Percentiles rank a stretch among this genome's conserved stretches.
Conservation (phyloP, 2,797 vertebrate species). For the Staurois parvus region DNA sequence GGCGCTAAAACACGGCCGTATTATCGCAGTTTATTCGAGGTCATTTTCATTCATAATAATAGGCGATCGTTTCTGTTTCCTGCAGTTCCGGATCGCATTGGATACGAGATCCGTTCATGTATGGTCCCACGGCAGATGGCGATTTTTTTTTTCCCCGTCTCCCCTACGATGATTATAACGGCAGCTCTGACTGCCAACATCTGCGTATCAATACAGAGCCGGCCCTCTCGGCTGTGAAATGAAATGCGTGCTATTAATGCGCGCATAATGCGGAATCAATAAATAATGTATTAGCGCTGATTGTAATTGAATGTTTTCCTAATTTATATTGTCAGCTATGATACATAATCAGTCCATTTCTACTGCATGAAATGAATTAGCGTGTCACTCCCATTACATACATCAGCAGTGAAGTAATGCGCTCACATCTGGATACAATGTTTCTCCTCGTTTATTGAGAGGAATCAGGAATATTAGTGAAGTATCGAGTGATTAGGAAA, state of each 20-base stretch:
- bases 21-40: no score
- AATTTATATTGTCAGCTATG: constrained; percentile 83
- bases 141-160: background rate
- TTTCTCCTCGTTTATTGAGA: constrained; percentile 70
- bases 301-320: constrained; percentile 85
- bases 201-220: constrained; percentile 74
- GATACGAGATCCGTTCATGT: no score
- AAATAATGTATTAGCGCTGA: constrained; percentile 85
- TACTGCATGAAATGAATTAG: constrained; percentile 85
- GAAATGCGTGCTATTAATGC: constrained; percentile 81
- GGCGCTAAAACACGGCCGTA: no score
- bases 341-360: constrained; percentile 86
- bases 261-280: constrained; percentile 82
- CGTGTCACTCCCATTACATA: constrained; percentile 80
- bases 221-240: constrained; percentile 74
- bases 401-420: constrained; percentile 81
- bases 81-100: no score
- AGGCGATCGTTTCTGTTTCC: no score
- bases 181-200: constrained; percentile 70
- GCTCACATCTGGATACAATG: constrained; percentile 78
- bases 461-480: constrained; percentile 71
- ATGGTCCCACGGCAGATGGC: no score
- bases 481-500: constrained; percentile 68
- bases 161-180: constrained; percentile 45
- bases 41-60: no score